Conservation (phyloP, 2,797 vertebrate species). For the Enteromius mattozi region DNA sequence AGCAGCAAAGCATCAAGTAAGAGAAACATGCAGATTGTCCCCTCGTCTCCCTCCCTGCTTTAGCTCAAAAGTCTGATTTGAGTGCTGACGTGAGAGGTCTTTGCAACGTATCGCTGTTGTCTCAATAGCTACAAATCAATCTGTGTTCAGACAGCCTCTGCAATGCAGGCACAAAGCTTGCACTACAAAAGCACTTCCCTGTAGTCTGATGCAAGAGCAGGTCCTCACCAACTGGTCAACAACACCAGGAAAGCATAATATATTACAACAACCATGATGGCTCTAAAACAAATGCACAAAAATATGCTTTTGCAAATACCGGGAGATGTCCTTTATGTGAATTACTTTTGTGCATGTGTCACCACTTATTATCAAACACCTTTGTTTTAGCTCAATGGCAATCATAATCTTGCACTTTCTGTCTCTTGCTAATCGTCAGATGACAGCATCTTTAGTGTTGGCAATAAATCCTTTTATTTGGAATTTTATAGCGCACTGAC, state of each 20-base stretch:
- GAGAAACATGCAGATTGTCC: constrained; percentile 30
- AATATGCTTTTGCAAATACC: background rate
- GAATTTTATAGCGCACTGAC: constrained; percentile 9
- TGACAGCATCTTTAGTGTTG: constrained; percentile 19
- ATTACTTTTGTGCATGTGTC: constrained; percentile 17
- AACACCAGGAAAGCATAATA: background rate
- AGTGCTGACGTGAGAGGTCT: constrained; percentile 70
- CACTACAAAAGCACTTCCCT: constrained; percentile 53
- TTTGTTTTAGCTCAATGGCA: constrained; percentile 6
- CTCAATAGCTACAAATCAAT: constrained; percentile 79
- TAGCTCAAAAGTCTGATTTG: constrained; percentile 60
- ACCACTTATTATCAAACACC: background rate
- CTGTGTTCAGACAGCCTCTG: constrained; percentile 74
- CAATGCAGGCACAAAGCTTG: constrained; percentile 75
- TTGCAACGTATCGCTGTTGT: constrained; percentile 70
- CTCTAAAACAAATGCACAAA: background rate
- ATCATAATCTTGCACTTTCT: background rate
- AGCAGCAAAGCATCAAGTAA: constrained; percentile 41
- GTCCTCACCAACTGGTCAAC: constrained; percentile 37
- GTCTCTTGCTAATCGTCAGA: constrained; percentile 22
- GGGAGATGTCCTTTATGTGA: background rate
- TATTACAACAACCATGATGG: background rate
- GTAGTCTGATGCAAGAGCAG: constrained; percentile 54
- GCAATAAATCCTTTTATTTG: constrained; percentile 23
- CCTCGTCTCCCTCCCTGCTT: constrained; percentile 40